Evolutionary conservation across 2,113 vertebrate species (phyloP).

Genomic region (Mohoua ochrocephala): DNA sequence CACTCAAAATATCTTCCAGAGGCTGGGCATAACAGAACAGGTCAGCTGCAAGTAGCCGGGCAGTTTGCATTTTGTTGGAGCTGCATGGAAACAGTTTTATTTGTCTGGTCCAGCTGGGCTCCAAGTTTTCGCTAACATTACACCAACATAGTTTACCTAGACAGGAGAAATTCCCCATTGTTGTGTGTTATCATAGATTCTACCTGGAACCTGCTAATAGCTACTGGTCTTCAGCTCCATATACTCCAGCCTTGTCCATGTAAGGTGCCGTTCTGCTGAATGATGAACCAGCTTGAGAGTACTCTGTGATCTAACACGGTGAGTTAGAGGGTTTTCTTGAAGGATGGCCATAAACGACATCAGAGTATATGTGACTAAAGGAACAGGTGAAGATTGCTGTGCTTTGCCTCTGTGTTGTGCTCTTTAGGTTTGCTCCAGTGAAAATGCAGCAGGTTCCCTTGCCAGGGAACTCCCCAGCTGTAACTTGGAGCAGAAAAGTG

Average conservation of each 20-base stretch:
- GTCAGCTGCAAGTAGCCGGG: not conserved
- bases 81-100: not conserved
- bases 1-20: not conserved
- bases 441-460: not conserved
- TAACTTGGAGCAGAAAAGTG: not conserved
- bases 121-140: not conserved
- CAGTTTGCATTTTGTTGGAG: not conserved
- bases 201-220: not conserved
- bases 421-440: not conserved
- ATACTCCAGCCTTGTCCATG: not conserved
- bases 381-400: fast-evolving
- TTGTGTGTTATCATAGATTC: not conserved
- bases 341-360: not conserved
- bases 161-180: not conserved
- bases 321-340: not conserved
- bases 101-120: not conserved
- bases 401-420: not conserved
- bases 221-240: not conserved
- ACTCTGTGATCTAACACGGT: not conserved
- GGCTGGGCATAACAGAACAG: not conserved
- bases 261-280: not conserved
- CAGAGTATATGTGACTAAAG: not conserved
- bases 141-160: not conserved
- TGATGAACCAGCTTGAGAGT: not conserved
- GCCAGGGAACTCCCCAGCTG: not conserved